A percentile compares a stretch with the other conserved stretches of the same genome.
These are phyloP conservation scores for Eumeta japonica DNA, from an alignment of 1,140 invertebrate genomes.

Conservation along the genomic window DNA sequence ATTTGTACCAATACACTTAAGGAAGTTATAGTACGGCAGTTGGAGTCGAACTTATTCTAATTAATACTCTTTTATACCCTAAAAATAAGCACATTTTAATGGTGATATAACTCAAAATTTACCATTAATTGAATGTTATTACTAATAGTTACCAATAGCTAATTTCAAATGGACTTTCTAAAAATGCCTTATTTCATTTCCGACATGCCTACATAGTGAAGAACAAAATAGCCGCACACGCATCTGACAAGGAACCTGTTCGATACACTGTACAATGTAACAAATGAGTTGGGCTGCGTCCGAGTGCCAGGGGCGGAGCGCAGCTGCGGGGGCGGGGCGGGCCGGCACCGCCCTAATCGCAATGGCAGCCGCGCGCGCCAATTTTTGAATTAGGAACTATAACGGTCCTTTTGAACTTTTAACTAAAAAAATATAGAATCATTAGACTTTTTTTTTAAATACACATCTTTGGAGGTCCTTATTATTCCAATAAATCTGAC, in stretches of 20 bases:
- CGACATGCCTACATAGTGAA: too few relatives aligned
- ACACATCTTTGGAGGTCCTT: not conserved
- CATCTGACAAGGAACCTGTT: conserved; percentile 24
- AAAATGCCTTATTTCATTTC: too few relatives aligned
- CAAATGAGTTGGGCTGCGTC: conserved; percentile 56
- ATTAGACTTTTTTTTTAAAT: not conserved
- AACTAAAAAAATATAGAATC: not conserved
- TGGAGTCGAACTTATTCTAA: too few relatives aligned
- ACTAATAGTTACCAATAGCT: too few relatives aligned
- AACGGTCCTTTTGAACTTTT: not conserved
- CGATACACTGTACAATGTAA: conserved; percentile 44
- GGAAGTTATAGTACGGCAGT: too few relatives aligned
- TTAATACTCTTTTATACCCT: too few relatives aligned
- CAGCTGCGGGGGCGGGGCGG: conserved; percentile 33
- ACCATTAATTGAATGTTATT: too few relatives aligned
- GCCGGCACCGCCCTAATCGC: conserved; percentile 48
- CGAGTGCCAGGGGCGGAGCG: conserved; percentile 41
- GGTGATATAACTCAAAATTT: too few relatives aligned
- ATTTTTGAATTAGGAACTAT: conserved; percentile 43
- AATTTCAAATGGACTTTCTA: too few relatives aligned
- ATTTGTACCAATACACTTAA: too few relatives aligned
- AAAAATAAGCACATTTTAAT: too few relatives aligned
- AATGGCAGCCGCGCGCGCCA: conserved; percentile 52
- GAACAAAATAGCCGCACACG: too few relatives aligned
- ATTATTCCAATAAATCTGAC: not conserved